phyloP scores from a whole-genome alignment of 2,113 vertebrate genomes.

The Nesoenas mayeri region DNA sequence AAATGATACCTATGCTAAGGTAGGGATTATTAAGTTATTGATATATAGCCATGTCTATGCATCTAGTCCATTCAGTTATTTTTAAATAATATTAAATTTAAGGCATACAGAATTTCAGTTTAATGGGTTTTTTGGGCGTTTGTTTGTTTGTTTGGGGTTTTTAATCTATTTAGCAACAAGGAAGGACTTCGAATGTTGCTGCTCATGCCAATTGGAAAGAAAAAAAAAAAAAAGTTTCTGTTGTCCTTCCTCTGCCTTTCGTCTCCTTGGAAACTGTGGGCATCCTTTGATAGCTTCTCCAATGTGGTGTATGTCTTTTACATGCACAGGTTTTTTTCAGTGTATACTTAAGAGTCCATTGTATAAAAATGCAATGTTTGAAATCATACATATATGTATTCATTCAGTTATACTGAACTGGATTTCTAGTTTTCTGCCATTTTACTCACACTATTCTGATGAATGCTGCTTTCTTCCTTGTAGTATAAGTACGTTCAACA shows the following conservation, averaged over 20 bases:
- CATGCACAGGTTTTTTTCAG: neutral
- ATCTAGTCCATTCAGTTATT: neutral
- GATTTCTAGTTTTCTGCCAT: neutral
- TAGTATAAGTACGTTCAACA: neutral
- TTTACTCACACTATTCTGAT: conserved; percentile 21
- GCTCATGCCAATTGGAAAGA: neutral
- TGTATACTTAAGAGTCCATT: neutral
- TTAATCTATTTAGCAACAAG: conserved; percentile 30
- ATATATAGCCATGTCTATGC: neutral
- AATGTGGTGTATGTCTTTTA: neutral
- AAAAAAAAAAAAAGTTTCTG: neutral
- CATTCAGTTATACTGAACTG: neutral
- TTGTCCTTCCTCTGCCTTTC: conserved; percentile 8
- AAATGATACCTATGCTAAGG: conserved; percentile 43
- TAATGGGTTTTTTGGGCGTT: neutral
- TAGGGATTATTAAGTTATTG: conserved; percentile 19
- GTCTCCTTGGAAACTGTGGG: conserved; percentile 59
- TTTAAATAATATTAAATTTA: neutral
- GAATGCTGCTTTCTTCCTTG: neutral
- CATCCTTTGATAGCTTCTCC: conserved; percentile 6
- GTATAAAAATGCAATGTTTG: neutral
- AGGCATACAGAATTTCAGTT: neutral
- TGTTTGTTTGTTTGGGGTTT: neutral
- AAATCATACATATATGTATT: neutral
- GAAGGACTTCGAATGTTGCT: neutral